Evolutionary conservation across 2,113 vertebrate species (phyloP).

Genomic region (Sialia sialis): DNA sequence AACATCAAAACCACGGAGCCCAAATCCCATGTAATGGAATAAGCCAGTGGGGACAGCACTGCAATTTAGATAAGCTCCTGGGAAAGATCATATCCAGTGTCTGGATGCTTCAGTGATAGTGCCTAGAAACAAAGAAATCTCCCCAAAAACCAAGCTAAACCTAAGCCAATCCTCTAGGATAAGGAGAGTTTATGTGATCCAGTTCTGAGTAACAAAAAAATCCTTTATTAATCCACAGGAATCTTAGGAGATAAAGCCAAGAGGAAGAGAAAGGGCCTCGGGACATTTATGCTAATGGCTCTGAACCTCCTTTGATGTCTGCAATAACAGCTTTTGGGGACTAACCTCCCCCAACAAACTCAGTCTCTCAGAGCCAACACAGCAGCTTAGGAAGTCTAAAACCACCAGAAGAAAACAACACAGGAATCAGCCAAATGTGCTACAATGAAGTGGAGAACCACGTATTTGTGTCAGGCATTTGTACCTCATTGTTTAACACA

Average conservation of each 20-base stretch:
- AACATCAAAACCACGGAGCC: not conserved
- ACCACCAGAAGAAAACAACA: not conserved
- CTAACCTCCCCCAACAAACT: not conserved
- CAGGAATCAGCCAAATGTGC: not conserved
- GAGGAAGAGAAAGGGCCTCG: not conserved
- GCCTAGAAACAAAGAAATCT: not conserved
- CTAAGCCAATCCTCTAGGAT: not conserved
- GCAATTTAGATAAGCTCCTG: not conserved
- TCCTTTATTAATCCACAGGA: conserved; percentile 15
- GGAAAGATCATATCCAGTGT: not conserved
- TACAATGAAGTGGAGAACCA: not conserved
- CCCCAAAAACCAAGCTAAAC: not conserved
- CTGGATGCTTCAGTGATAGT: not conserved
- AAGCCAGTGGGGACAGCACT: not conserved
- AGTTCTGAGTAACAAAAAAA: not conserved
- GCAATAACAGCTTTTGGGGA: not conserved
- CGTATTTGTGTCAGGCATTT: accelerated
- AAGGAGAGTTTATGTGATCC: not conserved
- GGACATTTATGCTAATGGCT: not conserved
- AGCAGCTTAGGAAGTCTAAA: not conserved
- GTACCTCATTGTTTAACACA: not conserved
- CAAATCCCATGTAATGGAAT: not conserved
- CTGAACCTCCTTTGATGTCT: conserved; percentile 7
- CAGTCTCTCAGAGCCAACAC: not conserved
- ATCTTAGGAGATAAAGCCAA: conserved; percentile 29